Base-by-base conservation (phyloP, 2,888 invertebrate genomes). In the Chironomus tentans region DNA sequence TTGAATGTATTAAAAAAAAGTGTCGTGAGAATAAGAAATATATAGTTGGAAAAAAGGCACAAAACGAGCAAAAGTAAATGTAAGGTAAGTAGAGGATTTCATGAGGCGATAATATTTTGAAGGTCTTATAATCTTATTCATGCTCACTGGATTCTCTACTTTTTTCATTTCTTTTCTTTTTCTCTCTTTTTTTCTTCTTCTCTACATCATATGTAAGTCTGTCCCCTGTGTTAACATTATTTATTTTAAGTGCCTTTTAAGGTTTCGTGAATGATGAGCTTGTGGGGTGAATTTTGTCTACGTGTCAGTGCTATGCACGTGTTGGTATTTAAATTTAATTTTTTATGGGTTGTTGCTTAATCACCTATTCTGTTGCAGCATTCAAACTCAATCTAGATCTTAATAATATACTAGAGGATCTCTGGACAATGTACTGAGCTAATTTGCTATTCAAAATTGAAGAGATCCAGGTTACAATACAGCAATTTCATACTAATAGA, bases 161-260 rank as follows among this genome's bases (percentile, higher is more conserved):
- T 56, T 56, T 56, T 56, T 18, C 56, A 56, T 56, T 56, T 56
- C 56, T 21, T 24, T 24, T 62, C 21, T 65, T 22, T 65, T 22
- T 65, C 65, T 65, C 22, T 13, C 21, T 65, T 24, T 15, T 18
- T 56, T 56, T 28, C 28, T 38, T 38, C 38, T 38, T 38, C 38
- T 38, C 38, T 38, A 38, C 38, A 38, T 38, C 38, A 38, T 38
- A 38, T 38, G 15, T 38, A 68, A 22, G 12, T 38, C 72, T 71
- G 72, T 72, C 72, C 72, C 72, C 72, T 72, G 72, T 72, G 62
- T 72, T 72, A 50, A 61, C 71, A 71, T 71, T 71, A 71, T 71
- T 71, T 71, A 47, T 47, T 71, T 61, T 61, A 71, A 71, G 71
- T 61, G 47, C 56, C 22, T 28, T 18, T 47, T 48, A 28, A 18